Evolutionary conservation across 2,888 invertebrate species (phyloP), one percentile per base, ranked within the genome.

Genomic region (Hemicrepidius hirtus): DNA sequence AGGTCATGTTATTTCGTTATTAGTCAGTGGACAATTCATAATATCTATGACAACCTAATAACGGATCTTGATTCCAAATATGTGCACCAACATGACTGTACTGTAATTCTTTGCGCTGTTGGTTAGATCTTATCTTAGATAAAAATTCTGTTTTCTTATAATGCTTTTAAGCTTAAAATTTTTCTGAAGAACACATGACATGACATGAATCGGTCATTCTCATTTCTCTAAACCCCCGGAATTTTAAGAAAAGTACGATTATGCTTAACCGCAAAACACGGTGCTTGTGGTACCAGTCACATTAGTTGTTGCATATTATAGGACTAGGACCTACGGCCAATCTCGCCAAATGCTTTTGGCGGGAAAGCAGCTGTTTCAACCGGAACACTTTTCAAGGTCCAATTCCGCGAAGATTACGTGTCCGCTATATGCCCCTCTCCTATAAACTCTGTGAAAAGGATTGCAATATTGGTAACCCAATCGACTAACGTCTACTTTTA

Each of bases 371-470:
- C 76, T 75, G 73, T 67, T 76, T 64, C 75, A 73, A 72, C 79
- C 77, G 79, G 78, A 79, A 79, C 77, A 78, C 73, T 73, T 68
- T 71, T 79, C 78, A 79, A 79, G 79, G 79, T 78, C 77, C 74
- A 76, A 78, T 78, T 78, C 79, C 78, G 75, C 75, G 79, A 79
- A 77, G 79, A 79, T 78, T 78, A 79, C 79, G 79, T 77, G 67
- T 63, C 59, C 68, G 68, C 63, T 69, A 67, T 69, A 41, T 62
- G 70, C 69, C 71, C 37, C 73, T 66, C 37, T 32, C 12, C 49
- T 24, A 16, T 13, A 35, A 16, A 21, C 28, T 49, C 50, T 28
- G 20, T 32, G 18, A 62, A 55, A 46, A 59, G 66, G 66, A 71
- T 67, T 71, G 67, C 40, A 28, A 66, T 71, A 66, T 66, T 66